Conservation (phyloP, 2,888 invertebrate genomes). For the Drosophila limbata region DNA sequence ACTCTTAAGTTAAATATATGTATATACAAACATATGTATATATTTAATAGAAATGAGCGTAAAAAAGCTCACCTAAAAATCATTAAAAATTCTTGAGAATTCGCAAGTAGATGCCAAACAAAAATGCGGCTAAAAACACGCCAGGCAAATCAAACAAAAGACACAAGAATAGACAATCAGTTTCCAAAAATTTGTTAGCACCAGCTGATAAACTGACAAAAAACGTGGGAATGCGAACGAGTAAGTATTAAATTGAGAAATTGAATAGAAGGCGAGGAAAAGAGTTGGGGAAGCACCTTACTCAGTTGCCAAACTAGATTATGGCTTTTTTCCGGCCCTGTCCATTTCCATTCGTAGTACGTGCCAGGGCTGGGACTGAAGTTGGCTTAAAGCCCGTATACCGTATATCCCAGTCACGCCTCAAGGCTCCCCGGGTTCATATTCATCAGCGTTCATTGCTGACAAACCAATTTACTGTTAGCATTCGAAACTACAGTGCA, state of each 20-base stretch:
- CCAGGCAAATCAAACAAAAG: slow-evolving; percentile 34
- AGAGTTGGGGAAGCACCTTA: background rate
- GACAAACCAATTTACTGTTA: slow-evolving; percentile 58
- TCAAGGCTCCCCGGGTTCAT: slow-evolving; percentile 31
- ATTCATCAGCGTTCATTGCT: slow-evolving; percentile 43
- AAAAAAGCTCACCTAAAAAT: slow-evolving; percentile 30
- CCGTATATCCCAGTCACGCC: slow-evolving; percentile 13
- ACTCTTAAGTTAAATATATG: slow-evolving; percentile 16
- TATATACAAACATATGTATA: background rate
- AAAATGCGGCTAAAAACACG: slow-evolving; percentile 11
- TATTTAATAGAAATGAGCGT: slow-evolving; percentile 29
- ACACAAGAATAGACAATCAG: slow-evolving; percentile 19
- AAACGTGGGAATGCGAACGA: slow-evolving; percentile 22
- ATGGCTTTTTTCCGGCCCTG: slow-evolving; percentile 13
- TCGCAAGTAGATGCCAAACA: slow-evolving; percentile 36
- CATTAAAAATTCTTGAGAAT: slow-evolving; percentile 41
- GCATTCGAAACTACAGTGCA: slow-evolving; percentile 32
- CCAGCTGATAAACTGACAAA: slow-evolving; percentile 52
- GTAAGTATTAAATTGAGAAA: background rate
- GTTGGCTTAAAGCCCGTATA: slow-evolving; percentile 2
- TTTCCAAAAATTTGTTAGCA: slow-evolving; percentile 34
- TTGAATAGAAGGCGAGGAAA: background rate
- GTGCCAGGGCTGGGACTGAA: slow-evolving; percentile 49
- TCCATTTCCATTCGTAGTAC: slow-evolving; percentile 61
- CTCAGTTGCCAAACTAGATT: slow-evolving; percentile 6